phyloP scores from a whole-genome alignment of 2,113 vertebrate species.

The Tragelaphus imberbis region DNA sequence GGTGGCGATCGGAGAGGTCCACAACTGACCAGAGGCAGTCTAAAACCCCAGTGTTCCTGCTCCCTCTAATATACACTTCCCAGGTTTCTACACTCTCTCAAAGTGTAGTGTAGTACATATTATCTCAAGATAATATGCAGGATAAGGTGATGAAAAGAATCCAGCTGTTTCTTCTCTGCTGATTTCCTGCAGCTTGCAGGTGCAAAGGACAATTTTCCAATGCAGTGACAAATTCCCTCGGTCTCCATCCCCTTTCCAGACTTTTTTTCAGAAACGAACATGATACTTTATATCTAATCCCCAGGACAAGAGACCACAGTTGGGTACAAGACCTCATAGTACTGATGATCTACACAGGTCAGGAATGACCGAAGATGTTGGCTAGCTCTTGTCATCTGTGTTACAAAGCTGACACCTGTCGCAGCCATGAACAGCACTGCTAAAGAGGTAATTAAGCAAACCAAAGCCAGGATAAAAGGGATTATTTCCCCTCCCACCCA shows the following conservation, averaged over 20 bases:
- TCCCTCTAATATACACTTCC: neutral
- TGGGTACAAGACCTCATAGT: neutral
- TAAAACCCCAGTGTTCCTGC: neutral
- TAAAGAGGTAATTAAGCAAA: slow-evolving; percentile 40
- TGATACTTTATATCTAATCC: neutral
- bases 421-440: neutral
- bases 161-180: slow-evolving; percentile 45
- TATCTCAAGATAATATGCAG: neutral
- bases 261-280: neutral
- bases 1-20: neutral
- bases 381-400: neutral
- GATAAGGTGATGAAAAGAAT: slow-evolving; percentile 25
- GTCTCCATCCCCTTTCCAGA: neutral
- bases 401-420: neutral
- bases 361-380: neutral
- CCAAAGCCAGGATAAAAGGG: slow-evolving; percentile 10
- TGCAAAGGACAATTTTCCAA: neutral
- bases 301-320: neutral
- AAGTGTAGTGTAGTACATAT: neutral
- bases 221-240: neutral
- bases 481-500: neutral
- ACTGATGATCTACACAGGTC: neutral
- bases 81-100: neutral
- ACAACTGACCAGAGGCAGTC: neutral
- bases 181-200: slow-evolving; percentile 27